Evolutionary conservation across 2,113 vertebrate species (phyloP).

Genomic region (Syngnathus scovelli): DNA sequence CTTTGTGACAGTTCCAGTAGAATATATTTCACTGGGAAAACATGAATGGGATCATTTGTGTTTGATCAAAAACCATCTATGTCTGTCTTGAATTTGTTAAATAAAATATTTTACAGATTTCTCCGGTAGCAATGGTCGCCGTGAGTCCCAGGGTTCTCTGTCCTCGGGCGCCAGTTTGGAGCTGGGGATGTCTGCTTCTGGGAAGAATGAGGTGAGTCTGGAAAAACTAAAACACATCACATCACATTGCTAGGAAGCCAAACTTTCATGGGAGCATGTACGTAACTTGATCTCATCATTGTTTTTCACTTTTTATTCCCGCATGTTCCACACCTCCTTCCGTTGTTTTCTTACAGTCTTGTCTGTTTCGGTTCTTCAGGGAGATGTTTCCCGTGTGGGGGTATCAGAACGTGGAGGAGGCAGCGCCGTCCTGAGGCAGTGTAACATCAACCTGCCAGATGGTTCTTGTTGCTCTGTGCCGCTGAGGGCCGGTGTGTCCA

Average conservation of each 20-base stretch:
- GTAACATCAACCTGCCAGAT: constrained; percentile 84
- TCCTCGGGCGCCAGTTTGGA: constrained; percentile 92
- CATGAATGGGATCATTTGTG: not conserved
- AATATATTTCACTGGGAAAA: not conserved
- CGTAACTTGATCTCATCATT: not conserved
- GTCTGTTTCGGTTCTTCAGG: constrained; percentile 57
- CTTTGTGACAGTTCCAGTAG: not conserved
- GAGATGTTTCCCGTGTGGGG: constrained; percentile 70
- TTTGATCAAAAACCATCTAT: not conserved
- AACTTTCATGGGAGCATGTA: not conserved
- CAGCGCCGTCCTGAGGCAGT: constrained; percentile 75
- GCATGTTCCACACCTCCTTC: not conserved
- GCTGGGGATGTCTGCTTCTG: constrained; percentile 73
- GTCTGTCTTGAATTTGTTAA: not conserved
- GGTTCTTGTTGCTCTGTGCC: constrained; percentile 81
- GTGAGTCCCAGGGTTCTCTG: constrained; percentile 90
- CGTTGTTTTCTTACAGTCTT: not conserved
- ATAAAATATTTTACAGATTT: constrained; percentile 66
- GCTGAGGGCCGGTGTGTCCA: constrained; percentile 79
- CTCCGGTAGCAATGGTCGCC: constrained; percentile 80
- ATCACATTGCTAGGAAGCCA: not conserved
- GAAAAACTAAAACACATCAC: not conserved
- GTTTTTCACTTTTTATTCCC: not conserved
- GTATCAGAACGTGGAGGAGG: constrained; percentile 68
- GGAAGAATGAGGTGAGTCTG: constrained; percentile 61